Percentiles rank a stretch among this genome's conserved stretches.
phyloP scores from a whole-genome alignment of 2,113 vertebrate species.

The Oophaga pumilio region DNA sequence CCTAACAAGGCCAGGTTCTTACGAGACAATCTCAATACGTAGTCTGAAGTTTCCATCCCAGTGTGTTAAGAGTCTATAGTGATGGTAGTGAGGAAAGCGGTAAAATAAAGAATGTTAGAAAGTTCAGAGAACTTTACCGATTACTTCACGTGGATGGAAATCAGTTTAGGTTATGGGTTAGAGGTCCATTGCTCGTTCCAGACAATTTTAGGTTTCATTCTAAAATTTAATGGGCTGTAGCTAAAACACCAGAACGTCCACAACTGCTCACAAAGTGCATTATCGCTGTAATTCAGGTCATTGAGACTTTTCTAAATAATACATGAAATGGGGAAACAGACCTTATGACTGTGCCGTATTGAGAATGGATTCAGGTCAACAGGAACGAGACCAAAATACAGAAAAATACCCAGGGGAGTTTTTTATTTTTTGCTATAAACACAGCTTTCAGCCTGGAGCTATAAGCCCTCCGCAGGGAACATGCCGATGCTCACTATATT shows the following conservation, averaged over 20 bases:
- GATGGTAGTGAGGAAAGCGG: too few relatives aligned
- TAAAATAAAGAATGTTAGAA: too few relatives aligned
- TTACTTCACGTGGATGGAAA: too few relatives aligned
- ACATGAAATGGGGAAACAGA: not conserved
- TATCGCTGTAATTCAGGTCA: not conserved
- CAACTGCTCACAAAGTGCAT: not conserved
- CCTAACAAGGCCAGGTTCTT: too few relatives aligned
- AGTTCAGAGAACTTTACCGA: too few relatives aligned
- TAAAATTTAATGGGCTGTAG: not conserved
- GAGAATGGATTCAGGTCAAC: slow-evolving; percentile 14
- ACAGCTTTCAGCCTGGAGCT: slow-evolving; percentile 3
- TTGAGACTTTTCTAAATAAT: not conserved
- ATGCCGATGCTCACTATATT: not conserved
- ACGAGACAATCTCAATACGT: too few relatives aligned
- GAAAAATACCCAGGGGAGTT: not conserved
- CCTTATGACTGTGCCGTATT: not conserved
- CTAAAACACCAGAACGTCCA: not conserved
- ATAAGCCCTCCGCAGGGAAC: not conserved
- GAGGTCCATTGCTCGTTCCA: too few relatives aligned
- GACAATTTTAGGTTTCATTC: too few relatives aligned
- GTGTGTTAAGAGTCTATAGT: too few relatives aligned
- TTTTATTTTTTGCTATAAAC: not conserved
- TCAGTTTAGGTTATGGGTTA: too few relatives aligned
- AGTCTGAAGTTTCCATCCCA: too few relatives aligned
- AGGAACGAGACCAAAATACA: not conserved